phyloP scores from a whole-genome alignment of 2,797 vertebrate genomes.

The Hippocampus kuda region DNA sequence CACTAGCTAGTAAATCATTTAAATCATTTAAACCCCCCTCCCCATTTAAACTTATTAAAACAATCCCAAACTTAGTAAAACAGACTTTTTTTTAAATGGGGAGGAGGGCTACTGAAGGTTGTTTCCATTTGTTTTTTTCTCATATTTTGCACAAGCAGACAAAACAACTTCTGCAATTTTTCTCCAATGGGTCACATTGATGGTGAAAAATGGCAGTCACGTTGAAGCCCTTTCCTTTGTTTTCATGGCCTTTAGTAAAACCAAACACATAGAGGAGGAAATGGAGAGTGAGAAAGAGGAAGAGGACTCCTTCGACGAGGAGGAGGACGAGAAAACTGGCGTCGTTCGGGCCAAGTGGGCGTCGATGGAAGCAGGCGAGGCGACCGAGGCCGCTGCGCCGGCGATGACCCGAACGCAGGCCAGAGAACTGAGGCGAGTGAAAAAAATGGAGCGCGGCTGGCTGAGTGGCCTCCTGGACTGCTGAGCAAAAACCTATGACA shows the following conservation, averaged over 20 bases:
- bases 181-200: neutral
- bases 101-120: too few relatives aligned
- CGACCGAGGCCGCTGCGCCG: slow-evolving; percentile 32
- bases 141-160: neutral
- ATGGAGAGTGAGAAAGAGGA: slow-evolving; percentile 76
- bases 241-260: slow-evolving; percentile 35
- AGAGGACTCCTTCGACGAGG: slow-evolving; percentile 61
- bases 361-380: slow-evolving; percentile 12
- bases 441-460: slow-evolving; percentile 83
- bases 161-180: neutral
- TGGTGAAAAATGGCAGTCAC: slow-evolving; percentile 25
- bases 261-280: slow-evolving; percentile 63
- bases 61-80: neutral
- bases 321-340: slow-evolving; percentile 62
- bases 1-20: neutral
- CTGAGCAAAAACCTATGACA: slow-evolving; percentile 21
- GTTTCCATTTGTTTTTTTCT: too few relatives aligned
- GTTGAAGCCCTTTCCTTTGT: neutral
- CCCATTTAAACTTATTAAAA: too few relatives aligned
- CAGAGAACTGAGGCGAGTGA: slow-evolving; percentile 74
- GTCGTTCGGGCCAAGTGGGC: slow-evolving; percentile 14
- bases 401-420: slow-evolving; percentile 69
- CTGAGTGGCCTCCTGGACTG: slow-evolving; percentile 46
- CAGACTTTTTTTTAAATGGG: neutral
- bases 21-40: too few relatives aligned